Evolutionary conservation across 1,140 invertebrate species (phyloP).

Genomic region (Cydia fagiglandana): DNA sequence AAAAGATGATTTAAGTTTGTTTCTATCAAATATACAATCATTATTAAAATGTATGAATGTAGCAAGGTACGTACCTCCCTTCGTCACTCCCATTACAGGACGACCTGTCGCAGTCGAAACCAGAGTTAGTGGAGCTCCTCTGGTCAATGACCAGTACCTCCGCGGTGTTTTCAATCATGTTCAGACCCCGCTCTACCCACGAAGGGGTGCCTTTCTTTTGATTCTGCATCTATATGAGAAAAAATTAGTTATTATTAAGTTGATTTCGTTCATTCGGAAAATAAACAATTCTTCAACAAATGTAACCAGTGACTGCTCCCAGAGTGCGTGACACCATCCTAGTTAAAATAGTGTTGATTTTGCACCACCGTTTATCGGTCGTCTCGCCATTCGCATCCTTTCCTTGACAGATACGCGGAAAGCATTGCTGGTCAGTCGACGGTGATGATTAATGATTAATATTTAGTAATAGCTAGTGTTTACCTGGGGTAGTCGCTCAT

Average conservation of each 20-base stretch:
- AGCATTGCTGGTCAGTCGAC: not conserved
- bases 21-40: no score
- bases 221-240: conserved; percentile 67
- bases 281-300: no score
- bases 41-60: no score
- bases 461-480: not conserved
- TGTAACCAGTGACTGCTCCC: no score
- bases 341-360: no score
- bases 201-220: conserved; percentile 78
- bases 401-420: no score
- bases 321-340: no score
- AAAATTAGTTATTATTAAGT: conserved; percentile 16
- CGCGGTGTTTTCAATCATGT: conserved; percentile 74
- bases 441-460: not conserved
- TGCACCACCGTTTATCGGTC: no score
- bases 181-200: conserved; percentile 83
- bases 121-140: conserved; percentile 68
- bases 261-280: not conserved
- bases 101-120: conserved; percentile 67
- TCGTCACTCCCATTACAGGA: conserved; percentile 73
- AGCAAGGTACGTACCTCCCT: conserved; percentile 56
- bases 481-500: conserved; percentile 73
- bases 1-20: conserved; percentile 36
- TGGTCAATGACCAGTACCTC: conserved; percentile 75
- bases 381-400: no score